A percentile compares a stretch with the other conserved stretches of the same genome.
phyloP scores from a whole-genome alignment of 2,888 invertebrate species.

The Crossocerus cetratus region DNA sequence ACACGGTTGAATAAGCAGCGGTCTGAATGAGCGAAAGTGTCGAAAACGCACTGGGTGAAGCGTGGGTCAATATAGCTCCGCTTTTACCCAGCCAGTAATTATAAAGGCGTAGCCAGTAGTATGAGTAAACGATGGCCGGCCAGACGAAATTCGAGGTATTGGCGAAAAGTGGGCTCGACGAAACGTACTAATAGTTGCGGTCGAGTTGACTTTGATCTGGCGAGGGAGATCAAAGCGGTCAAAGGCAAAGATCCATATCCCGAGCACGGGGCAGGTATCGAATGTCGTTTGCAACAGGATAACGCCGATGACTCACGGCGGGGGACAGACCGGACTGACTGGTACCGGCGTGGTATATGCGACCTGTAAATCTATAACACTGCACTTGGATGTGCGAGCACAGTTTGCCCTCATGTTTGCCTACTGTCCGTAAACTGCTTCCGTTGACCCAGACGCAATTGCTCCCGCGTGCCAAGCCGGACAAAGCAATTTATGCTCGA shows the following conservation, averaged over 20 bases:
- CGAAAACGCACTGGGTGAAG: neutral
- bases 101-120: too few species aligned
- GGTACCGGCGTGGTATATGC: slow-evolving; percentile 29
- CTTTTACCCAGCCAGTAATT: too few species aligned
- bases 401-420: too few species aligned
- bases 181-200: too few species aligned
- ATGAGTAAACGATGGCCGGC: neutral
- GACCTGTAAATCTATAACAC: slow-evolving; percentile 34
- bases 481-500: neutral
- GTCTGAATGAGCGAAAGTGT: neutral
- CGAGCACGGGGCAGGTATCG: neutral
- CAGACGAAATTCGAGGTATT: neutral
- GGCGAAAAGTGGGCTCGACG: neutral
- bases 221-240: neutral
- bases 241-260: slow-evolving; percentile 12
- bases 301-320: neutral
- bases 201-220: neutral
- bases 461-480: too few species aligned
- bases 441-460: neutral
- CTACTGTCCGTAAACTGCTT: neutral
- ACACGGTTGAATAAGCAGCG: neutral
- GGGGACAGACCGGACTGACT: slow-evolving; percentile 37
- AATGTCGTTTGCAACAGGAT: slow-evolving; percentile 13
- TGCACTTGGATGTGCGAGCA: slow-evolving; percentile 10
- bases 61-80: too few species aligned